A percentile compares a stretch with the other conserved stretches of the same genome.
Evolutionary conservation across 2,797 vertebrate genomes (phyloP).

Genomic region (Chelon auratus): DNA sequence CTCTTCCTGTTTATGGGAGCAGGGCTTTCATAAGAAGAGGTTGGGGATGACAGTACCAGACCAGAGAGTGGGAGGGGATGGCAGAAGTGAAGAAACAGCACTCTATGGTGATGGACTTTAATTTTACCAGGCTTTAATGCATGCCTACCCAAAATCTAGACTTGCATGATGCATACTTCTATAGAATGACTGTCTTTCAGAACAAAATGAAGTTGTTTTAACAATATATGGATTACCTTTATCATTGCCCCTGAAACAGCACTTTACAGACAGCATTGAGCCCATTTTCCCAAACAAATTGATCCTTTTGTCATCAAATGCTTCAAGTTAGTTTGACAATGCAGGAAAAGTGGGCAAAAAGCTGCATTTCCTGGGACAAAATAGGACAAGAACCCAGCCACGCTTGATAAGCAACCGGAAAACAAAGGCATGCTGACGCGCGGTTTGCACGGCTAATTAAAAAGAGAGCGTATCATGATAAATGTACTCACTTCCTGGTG

Average conservation of each 20-base stretch:
- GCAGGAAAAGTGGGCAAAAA: neutral
- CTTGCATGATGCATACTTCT: slow-evolving; percentile 25
- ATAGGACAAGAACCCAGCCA: slow-evolving; percentile 10
- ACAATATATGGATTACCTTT: slow-evolving; percentile 34
- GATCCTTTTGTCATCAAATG: slow-evolving; percentile 52
- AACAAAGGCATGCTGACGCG: slow-evolving; percentile 60
- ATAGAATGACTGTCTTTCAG: slow-evolving; percentile 11
- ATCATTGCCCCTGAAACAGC: slow-evolving; percentile 44
- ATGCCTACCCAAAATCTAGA: slow-evolving; percentile 31
- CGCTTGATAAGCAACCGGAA: slow-evolving; percentile 41
- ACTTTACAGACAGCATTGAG: slow-evolving; percentile 15
- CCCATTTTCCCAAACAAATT: slow-evolving; percentile 59
- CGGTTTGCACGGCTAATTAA: slow-evolving; percentile 66
- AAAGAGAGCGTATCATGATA: slow-evolving; percentile 65
- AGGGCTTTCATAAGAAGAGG: slow-evolving; percentile 35
- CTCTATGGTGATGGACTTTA: slow-evolving; percentile 57
- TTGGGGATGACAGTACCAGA: slow-evolving; percentile 23
- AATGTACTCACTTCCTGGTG: slow-evolving; percentile 64
- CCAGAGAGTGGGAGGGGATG: slow-evolving; percentile 41
- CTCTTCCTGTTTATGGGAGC: slow-evolving; percentile 28
- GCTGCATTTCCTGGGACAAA: slow-evolving; percentile 38
- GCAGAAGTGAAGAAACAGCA: slow-evolving; percentile 29
- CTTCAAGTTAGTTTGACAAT: slow-evolving; percentile 50
- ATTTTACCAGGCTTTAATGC: slow-evolving; percentile 42
- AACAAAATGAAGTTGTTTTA: slow-evolving; percentile 17